These are phyloP conservation scores for Artemia franciscana DNA, from an alignment of 1,140 invertebrate genomes.

Conservation along the genomic window DNA sequence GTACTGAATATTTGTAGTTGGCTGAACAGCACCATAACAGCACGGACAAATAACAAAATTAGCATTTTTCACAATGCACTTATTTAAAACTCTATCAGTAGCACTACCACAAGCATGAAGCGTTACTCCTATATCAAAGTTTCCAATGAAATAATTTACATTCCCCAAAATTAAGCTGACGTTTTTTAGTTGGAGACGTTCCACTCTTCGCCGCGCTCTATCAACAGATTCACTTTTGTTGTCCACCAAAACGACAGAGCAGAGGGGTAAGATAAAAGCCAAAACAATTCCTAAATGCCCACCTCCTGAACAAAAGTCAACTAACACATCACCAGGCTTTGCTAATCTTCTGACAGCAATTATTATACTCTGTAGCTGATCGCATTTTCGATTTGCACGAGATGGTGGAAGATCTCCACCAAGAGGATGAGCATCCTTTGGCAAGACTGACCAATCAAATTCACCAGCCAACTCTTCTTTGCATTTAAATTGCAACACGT, in stretches of 20 bases:
- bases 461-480: slow-evolving; percentile 1
- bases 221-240: slow-evolving; percentile 71
- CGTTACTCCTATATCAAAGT: slow-evolving; percentile 54
- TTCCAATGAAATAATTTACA: slow-evolving; percentile 51
- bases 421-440: slow-evolving; percentile 42
- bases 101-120: slow-evolving; percentile 85
- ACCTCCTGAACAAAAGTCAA: slow-evolving; percentile 84
- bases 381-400: slow-evolving; percentile 48
- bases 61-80: slow-evolving; percentile 43
- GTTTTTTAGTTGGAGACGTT: slow-evolving; percentile 43
- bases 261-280: slow-evolving; percentile 48
- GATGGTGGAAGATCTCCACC: slow-evolving; percentile 46
- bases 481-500: background rate
- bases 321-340: slow-evolving; percentile 31
- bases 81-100: slow-evolving; percentile 66
- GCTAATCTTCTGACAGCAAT: slow-evolving; percentile 46
- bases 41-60: slow-evolving; percentile 78
- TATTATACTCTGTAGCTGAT: slow-evolving; percentile 72
- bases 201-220: slow-evolving; percentile 42
- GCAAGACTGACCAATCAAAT: slow-evolving; percentile 33
- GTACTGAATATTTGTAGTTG: slow-evolving; percentile 42
- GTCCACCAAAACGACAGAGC: slow-evolving; percentile 54
- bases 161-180: slow-evolving; percentile 62
- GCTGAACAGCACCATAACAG: slow-evolving; percentile 64
- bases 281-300: slow-evolving; percentile 74